A percentile compares a stretch with the other conserved stretches of the same genome.
These are phyloP conservation scores for Sebastes alutus DNA, from an alignment of 2,797 vertebrate species.

Conservation along the genomic window DNA sequence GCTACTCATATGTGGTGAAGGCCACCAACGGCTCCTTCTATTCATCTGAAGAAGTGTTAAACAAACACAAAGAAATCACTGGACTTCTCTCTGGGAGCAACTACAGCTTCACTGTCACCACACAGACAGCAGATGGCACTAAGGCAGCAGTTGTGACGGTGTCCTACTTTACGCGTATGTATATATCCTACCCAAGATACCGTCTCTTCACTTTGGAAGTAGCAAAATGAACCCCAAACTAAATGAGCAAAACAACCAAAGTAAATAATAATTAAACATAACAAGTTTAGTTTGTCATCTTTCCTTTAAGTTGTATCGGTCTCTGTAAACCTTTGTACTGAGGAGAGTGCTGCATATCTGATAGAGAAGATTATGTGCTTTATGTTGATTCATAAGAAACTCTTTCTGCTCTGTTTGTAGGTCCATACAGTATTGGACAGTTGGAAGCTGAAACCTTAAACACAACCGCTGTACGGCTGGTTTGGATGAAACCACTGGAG, in stretches of 20 bases:
- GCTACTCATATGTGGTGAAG: conserved; percentile 59
- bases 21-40: background rate
- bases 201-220: background rate
- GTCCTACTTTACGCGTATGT: conserved; percentile 73
- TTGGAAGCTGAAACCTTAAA: conserved; percentile 28
- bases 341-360: background rate
- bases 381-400: background rate
- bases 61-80: background rate
- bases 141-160: conserved; percentile 41
- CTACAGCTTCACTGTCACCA: conserved; percentile 74
- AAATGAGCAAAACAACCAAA: background rate
- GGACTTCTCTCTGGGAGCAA: conserved; percentile 69
- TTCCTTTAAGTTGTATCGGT: background rate
- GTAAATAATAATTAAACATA: background rate
- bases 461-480: conserved; percentile 53
- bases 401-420: conserved; percentile 48
- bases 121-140: conserved; percentile 64
- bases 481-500: conserved; percentile 35
- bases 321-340: background rate
- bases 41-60: rapidly evolving
- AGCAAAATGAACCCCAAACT: background rate
- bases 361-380: background rate
- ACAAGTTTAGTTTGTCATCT: background rate
- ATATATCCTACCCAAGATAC: background rate
- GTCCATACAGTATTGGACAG: conserved; percentile 14